These are phyloP conservation scores for Mastomys natalensis DNA, from an alignment of 2,113 vertebrate genomes.

Conservation along the genomic window DNA sequence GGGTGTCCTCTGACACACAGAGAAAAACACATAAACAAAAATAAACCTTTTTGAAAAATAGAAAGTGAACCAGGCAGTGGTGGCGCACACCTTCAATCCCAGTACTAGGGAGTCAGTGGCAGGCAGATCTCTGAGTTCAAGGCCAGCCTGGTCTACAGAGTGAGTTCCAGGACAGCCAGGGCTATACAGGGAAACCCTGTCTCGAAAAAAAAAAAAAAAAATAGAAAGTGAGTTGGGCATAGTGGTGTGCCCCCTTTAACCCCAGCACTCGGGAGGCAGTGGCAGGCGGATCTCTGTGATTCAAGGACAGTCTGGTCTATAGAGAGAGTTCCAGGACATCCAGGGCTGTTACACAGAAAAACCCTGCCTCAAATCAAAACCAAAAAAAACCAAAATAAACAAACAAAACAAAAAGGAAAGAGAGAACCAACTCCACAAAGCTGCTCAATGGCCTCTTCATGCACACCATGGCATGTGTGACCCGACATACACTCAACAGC, in stretches of 20 bases:
- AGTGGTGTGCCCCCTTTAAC: neutral
- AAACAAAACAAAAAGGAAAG: neutral
- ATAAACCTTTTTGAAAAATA: neutral
- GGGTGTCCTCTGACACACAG: neutral
- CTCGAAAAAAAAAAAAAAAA: neutral
- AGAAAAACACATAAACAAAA: neutral
- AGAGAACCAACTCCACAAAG: neutral
- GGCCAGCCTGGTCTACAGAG: neutral
- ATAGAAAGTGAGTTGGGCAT: neutral
- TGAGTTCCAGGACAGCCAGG: neutral
- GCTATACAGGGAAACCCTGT: neutral
- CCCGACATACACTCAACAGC: neutral
- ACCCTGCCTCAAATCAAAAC: no score
- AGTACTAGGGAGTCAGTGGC: neutral
- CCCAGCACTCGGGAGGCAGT: neutral
- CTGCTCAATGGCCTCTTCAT: neutral
- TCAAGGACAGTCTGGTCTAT: neutral
- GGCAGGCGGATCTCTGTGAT: neutral
- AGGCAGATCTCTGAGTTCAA: neutral
- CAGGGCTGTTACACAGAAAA: neutral
- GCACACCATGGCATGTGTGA: neutral
- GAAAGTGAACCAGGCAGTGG: neutral
- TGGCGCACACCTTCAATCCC: neutral
- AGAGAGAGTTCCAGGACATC: neutral
- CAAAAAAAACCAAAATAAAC: no score